Base-by-base conservation (phyloP, 2,888 invertebrate species). In the Hyposoter didymator region DNA sequence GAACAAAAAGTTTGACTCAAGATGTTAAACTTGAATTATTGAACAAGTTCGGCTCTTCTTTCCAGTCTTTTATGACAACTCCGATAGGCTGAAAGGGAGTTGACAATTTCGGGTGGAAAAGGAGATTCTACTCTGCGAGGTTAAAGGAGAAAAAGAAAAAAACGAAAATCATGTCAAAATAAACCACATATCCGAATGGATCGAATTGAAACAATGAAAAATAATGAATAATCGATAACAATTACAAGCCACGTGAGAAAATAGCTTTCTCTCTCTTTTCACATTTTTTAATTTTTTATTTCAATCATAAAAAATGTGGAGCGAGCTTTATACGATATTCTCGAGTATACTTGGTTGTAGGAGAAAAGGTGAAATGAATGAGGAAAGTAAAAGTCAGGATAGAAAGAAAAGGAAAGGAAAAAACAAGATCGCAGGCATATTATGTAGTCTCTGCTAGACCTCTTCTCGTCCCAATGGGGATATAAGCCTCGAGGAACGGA, bases 401-500 rank as follows among this genome's bases (percentile, higher is more conserved):
- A 32, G n/a, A 47, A 75, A 73, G 45, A 49, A 82, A 70, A 39
- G 39, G 39, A 35, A 35, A 64, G 35, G n/a, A 76, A 28, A 35
- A 47, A 64, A 32, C 14, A 7, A 22, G 52, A 69, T 82, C 78
- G 78, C 70, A 78, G 28, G 62, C 62, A 64, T 82, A 85, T 82
- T 70, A 79, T 52, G 49, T 49, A 74, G 72, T 70, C 74, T 70
- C 64, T n/a, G 39, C 66, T 19, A 64, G 82, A 43, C n/a, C 43
- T 73, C 74, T 69, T 82, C 72, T 72, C 7, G 39, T 39, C 76
- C 72, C 69, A 78, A 75, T 64, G 73, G 74, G 69, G 64, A 82
- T 80, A 80, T 82, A 82, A 85, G 73, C 82, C 75, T 78, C 74
- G 73, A 66, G 62, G 78, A 82, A 82, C 78, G 82, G 81, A 82